Evolutionary conservation across 2,888 invertebrate genomes (phyloP).

Genomic region (Pristionchus japonicus): DNA sequence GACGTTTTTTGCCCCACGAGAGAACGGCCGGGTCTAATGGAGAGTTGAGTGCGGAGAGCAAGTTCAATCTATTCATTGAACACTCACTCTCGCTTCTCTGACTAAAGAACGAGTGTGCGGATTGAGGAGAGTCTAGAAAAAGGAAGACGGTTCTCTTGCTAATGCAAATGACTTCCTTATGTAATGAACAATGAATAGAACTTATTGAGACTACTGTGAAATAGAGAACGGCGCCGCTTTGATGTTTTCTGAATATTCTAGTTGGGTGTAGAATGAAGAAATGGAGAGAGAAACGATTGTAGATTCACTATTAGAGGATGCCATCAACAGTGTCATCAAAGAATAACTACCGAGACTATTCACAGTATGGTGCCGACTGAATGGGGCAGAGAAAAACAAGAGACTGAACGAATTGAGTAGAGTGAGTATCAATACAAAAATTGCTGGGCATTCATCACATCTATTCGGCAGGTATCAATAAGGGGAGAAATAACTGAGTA

Average conservation of each 20-base stretch:
- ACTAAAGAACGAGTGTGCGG: no score
- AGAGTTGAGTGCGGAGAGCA: neutral
- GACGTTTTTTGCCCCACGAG: constrained; percentile 17
- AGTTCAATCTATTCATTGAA: no score
- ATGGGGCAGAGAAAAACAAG: neutral
- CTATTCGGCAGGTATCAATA: neutral
- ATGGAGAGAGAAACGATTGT: no score
- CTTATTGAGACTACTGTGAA: neutral
- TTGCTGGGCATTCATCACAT: no score
- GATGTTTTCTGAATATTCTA: no score
- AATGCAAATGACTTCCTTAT: neutral
- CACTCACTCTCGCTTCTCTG: no score
- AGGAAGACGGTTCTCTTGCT: no score
- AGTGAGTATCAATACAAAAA: neutral
- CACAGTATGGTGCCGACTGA: neutral
- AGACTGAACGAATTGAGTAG: neutral
- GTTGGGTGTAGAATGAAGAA: no score
- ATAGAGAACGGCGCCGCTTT: no score
- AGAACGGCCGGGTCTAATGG: constrained; percentile 35
- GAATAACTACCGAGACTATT: neutral
- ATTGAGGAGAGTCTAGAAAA: neutral
- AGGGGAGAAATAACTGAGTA: neutral
- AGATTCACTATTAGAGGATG: no score
- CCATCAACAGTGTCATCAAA: no score
- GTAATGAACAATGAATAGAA: neutral